Base-by-base conservation (phyloP, 2,888 invertebrate genomes). In the Omphaloscelis lunosa region DNA sequence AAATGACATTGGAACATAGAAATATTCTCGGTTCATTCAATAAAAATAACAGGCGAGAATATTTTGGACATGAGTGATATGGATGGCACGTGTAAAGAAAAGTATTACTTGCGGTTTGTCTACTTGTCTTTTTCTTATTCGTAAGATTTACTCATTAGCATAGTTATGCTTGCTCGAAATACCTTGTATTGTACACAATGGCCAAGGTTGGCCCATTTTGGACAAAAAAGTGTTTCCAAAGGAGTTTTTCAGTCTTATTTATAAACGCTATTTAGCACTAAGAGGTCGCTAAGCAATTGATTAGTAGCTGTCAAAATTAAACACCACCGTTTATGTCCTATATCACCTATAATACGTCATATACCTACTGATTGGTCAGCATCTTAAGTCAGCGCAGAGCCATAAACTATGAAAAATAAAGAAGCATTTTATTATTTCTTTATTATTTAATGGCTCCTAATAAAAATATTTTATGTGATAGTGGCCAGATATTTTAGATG, bases 31-130 rank as follows among this genome's bases (percentile, higher is more conserved):
- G 66, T 72, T 85, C 59, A 72, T 82, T 85, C 51, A 69, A 34
- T 53, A 58, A 70, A 85, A 75, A 62, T 69, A 48, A 83, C 65
- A 72, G 34, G 51, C 69, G 69, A 69, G 72, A 53, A 85, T 63
- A 72, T 51, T 73, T 61, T n/a, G 51, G 70, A 68, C 82, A 58
- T 56, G 68, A 81, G 67, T 76, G 67, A 85, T 77, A 56, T 45
- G 85, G 85, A 56, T 45, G 85, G 85, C 62, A 82, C 41, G 53
- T 77, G 72, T 68, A 59, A 51, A 41, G 34, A 70, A 56, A 70
- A 63, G 34, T 48, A 59, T 75, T 59, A 27, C 12, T 39, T 23
- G 53, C 5, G 48, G 59, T 41, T 66, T 56, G n/a, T 70, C 58
- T 59, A 23, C 23, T 56, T 59, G 27, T 73, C 45, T 17, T 71